phyloP scores from a whole-genome alignment of 2,113 vertebrate species.

The Hippocampus barbouri region DNA sequence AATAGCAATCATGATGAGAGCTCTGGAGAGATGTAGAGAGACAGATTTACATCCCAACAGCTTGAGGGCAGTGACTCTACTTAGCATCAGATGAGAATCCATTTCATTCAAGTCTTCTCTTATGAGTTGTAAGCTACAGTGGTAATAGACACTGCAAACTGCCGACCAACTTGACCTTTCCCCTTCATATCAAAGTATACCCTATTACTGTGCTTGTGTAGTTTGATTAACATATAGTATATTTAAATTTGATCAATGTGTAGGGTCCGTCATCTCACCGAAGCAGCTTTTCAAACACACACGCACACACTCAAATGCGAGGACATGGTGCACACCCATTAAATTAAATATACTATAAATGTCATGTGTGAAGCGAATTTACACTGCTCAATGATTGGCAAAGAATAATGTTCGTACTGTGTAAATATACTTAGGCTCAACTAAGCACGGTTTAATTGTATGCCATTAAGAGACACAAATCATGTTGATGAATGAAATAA shows the following conservation, averaged over 20 bases:
- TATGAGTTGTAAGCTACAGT: constrained; percentile 49
- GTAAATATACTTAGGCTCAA: constrained; percentile 19
- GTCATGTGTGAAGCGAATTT: constrained; percentile 22
- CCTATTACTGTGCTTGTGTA: constrained; percentile 7
- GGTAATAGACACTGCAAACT: constrained; percentile 46
- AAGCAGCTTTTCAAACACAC: neutral
- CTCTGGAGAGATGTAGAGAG: constrained; percentile 61
- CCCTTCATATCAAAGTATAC: constrained; percentile 32
- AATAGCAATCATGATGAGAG: constrained; percentile 64
- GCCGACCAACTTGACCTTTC: constrained; percentile 37
- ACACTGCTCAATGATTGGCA: neutral
- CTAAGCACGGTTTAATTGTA: constrained; percentile 35
- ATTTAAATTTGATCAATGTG: constrained; percentile 34
- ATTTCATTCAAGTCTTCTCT: constrained; percentile 56
- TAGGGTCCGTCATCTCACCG: constrained; percentile 13
- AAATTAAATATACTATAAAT: constrained; percentile 18
- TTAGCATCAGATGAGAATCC: constrained; percentile 59
- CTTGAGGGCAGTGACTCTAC: constrained; percentile 60
- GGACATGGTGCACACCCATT: neutral
- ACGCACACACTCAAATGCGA: neutral
- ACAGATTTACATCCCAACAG: constrained; percentile 68
- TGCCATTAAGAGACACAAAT: constrained; percentile 45
- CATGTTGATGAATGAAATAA: constrained; percentile 23
- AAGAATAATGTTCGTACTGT: constrained; percentile 12
- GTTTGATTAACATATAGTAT: neutral